Base-by-base conservation (phyloP, 2,797 vertebrate species). In the Chelmon rostratus region DNA sequence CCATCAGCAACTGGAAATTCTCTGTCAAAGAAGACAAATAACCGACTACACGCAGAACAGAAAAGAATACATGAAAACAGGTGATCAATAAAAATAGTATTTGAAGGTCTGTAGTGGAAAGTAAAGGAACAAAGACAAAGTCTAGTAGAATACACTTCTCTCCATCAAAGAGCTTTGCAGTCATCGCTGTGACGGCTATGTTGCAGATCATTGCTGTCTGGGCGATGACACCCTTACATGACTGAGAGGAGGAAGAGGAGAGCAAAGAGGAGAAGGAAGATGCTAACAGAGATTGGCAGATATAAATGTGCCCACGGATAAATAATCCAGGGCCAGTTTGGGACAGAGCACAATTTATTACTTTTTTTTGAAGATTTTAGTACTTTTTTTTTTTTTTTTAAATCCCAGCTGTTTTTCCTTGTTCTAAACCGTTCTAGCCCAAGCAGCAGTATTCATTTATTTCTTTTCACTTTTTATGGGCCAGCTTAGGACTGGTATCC, bases 171-270 rank as follows among this genome's bases (percentile, higher is more conserved):
- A 49, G 72, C 42, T 61, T 42, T 40, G 74, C 28, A 57, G 58
- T 79, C 28, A 86, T 84, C 58, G 40, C 35, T 65, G 61, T 81
- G 76, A 86, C 64, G n/a, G 46, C 49, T 69, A 13, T 31, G 78
- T 38, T 79, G 74, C 74, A 64, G 75, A 83, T 79, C 67, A 73
- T 12, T 67, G 58, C 77, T 68, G 38, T 78, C 73, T 75, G 28
- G 56, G 57, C 59, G 21, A 56, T 59, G 72, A 76, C 77, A 77
- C 56, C 73, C 63, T 47, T 7, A 56, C 63, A 70, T 68, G 84
- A 76, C 68, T 16, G 54, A 58, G 49, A 64, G 75, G 18, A 70
- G 54, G 37, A 44, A 46, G 47, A 73, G 61, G 37, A 54, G 67
- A 56, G 52, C 19, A 50, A 50, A 71, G 52, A 52, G 54, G 59